These are phyloP conservation scores for Syrphus vitripennis DNA, from an alignment of 2,888 invertebrate genomes.

Conservation along the genomic window DNA sequence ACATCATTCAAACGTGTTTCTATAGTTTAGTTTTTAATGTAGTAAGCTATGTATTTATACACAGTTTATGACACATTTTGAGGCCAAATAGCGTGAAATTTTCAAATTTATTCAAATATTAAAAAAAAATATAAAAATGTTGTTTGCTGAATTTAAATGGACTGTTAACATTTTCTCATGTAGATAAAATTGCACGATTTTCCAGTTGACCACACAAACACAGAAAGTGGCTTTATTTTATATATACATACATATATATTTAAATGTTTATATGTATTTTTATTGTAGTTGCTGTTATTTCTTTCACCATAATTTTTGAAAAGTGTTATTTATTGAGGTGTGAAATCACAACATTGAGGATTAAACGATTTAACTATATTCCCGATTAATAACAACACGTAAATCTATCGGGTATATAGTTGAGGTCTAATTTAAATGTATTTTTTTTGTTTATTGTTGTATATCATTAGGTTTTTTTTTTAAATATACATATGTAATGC, in stretches of 20 bases:
- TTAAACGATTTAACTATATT: constrained; percentile 33
- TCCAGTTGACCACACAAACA: constrained; percentile 59
- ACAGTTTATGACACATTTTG: constrained; percentile 18
- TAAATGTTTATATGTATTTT: neutral
- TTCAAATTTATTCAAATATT: constrained; percentile 53
- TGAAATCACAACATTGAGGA: constrained; percentile 59
- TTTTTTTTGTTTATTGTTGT: neutral
- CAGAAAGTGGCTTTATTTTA: constrained; percentile 42
- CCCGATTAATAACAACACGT: neutral
- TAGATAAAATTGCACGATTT: constrained; percentile 52
- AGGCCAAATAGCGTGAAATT: constrained; percentile 47
- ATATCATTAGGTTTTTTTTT: neutral
- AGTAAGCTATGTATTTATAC: neutral
- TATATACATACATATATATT: neutral
- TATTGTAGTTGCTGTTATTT: neutral
- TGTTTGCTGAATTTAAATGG: constrained; percentile 55
- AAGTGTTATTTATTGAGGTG: constrained; percentile 61
- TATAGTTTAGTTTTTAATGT: neutral
- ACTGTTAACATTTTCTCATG: constrained; percentile 57
- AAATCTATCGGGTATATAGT: constrained; percentile 14
- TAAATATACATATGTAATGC: neutral
- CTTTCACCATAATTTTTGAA: constrained; percentile 21
- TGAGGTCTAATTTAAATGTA: constrained; percentile 7
- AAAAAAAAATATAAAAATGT: too few species aligned
- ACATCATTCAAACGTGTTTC: neutral